Base-by-base conservation (phyloP, 2,797 vertebrate species). In the Silurus aristotelis region DNA sequence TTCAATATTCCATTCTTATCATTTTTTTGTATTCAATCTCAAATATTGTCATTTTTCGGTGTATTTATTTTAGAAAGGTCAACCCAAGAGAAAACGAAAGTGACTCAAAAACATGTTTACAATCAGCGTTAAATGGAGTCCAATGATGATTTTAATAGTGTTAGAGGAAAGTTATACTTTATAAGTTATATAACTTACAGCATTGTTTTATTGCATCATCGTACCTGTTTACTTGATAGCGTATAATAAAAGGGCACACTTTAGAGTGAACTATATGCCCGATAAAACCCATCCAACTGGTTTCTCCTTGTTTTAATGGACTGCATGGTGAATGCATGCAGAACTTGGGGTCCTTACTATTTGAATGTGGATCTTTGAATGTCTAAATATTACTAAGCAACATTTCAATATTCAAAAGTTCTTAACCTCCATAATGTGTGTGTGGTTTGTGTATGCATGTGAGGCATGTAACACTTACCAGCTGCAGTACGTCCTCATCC, bases 401-500 rank as follows among this genome's bases (percentile, higher is more conserved):
- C 27, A 61, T 78, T 78, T 78, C 56, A 43, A 43, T 61, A 78
- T 38, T 61, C 27, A 38, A 61, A 60, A 43, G 31, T 61, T 22
- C 48, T 61, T 78, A 2, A 61, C 19, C 19, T 43, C 56, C 14
- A 5, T 38, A 5, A 56, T 25, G 67, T 79, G 76, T 86, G 13
- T 75, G 25, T 43, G 7, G 63, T 72, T 43, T 72, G 48, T 56
- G 73, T 78, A 12, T 17, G 77, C 15, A 22, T 5, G 2, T 15
- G 31, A 6, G 12, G 7, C 1, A 64, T 66, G 19, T 48, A 52
- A 64, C 87, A 95, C 98, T 98, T 94, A 99, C 98, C 97, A 99
- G 92, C 92, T 99, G 98, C 86, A 99, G 96, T 89, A 99, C 96
- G 82, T 99, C 98, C 93, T 99, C 98, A 0, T 99, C 97, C 93